These are phyloP conservation scores for Brachyhypopomus gauderio DNA, from an alignment of 2,113 vertebrate genomes.

Conservation along the genomic window DNA sequence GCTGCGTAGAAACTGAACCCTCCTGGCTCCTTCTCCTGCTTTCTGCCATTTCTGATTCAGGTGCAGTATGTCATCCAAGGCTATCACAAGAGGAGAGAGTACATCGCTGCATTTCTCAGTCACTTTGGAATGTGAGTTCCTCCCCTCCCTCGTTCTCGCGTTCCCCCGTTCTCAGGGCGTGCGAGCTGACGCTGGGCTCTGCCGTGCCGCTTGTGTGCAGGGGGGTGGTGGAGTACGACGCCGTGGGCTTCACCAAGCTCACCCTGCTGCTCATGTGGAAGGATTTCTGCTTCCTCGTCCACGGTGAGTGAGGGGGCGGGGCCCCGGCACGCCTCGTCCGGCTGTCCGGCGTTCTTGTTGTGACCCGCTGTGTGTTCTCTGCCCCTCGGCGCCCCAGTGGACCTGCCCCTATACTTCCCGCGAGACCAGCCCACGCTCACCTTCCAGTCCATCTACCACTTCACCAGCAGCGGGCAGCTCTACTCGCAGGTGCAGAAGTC, in stretches of 20 bases:
- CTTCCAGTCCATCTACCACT: conserved; percentile 98
- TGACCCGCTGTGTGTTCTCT: conserved; percentile 17
- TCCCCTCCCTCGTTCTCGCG: not conserved
- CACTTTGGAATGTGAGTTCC: conserved; percentile 97
- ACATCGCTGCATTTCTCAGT: conserved; percentile 97
- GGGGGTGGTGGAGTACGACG: conserved; percentile 96
- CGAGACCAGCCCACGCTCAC: conserved; percentile 96
- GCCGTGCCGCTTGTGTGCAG: conserved; percentile 67
- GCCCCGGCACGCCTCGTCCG: not conserved
- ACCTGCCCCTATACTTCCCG: conserved; percentile 95
- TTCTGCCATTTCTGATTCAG: conserved; percentile 66
- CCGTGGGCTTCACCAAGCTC: conserved; percentile 97
- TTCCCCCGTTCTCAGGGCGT: not conserved
- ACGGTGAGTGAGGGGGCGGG: conserved; percentile 78
- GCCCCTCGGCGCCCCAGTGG: conserved; percentile 78
- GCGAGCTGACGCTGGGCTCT: too few relatives aligned
- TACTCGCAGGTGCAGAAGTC: conserved; percentile 98
- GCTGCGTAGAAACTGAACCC: not conserved
- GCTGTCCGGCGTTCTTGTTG: too few relatives aligned
- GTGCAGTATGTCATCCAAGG: conserved; percentile 99
- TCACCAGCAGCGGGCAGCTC: conserved; percentile 94
- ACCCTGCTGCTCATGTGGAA: conserved; percentile 97
- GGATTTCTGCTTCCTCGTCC: conserved; percentile 96
- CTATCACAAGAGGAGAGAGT: conserved; percentile 97
- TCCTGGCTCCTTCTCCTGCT: not conserved